A percentile compares a stretch with the other conserved stretches of the same genome.
phyloP scores from a whole-genome alignment of 2,888 invertebrate species.

The Chloroclysta siterata region DNA sequence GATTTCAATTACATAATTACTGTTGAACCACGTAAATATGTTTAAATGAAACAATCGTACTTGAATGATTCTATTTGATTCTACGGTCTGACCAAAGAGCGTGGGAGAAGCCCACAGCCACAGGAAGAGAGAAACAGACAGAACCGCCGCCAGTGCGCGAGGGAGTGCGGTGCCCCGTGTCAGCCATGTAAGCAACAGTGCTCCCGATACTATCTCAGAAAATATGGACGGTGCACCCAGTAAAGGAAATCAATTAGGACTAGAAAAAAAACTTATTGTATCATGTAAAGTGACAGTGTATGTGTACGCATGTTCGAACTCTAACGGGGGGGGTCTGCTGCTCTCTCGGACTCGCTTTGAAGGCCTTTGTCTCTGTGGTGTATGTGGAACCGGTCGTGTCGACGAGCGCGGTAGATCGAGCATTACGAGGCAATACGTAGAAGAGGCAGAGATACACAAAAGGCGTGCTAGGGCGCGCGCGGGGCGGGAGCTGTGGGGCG shows the following conservation, averaged over 20 bases:
- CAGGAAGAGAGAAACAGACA: constrained; percentile 86
- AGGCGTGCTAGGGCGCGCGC: constrained; percentile 72
- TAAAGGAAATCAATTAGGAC: constrained; percentile 62
- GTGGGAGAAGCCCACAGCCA: constrained; percentile 82
- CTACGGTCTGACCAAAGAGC: constrained; percentile 73
- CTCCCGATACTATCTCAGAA: constrained; percentile 70
- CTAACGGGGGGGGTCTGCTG: constrained; percentile 85
- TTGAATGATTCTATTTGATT: constrained; percentile 45
- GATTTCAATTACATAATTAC: constrained; percentile 32
- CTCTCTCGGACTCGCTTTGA: constrained; percentile 85
- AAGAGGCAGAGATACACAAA: constrained; percentile 77
- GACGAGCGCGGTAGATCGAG: constrained; percentile 66
- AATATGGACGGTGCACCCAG: constrained; percentile 72
- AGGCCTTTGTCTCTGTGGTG: constrained; percentile 85
- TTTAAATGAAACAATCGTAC: constrained; percentile 38
- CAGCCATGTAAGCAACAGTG: constrained; percentile 79
- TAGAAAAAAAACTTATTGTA: constrained; percentile 66
- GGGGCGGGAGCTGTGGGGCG: constrained; percentile 68
- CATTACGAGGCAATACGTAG: constrained; percentile 73
- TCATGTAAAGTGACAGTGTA: constrained; percentile 79
- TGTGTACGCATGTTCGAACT: constrained; percentile 71
- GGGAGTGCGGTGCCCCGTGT: constrained; percentile 78
- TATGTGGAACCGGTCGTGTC: constrained; percentile 63
- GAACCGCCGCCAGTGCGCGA: constrained; percentile 83
- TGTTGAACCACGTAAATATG: constrained; percentile 38